These are phyloP conservation scores for Aptenodytes patagonicus DNA, from an alignment of 2,113 vertebrate genomes.

Conservation along the genomic window DNA sequence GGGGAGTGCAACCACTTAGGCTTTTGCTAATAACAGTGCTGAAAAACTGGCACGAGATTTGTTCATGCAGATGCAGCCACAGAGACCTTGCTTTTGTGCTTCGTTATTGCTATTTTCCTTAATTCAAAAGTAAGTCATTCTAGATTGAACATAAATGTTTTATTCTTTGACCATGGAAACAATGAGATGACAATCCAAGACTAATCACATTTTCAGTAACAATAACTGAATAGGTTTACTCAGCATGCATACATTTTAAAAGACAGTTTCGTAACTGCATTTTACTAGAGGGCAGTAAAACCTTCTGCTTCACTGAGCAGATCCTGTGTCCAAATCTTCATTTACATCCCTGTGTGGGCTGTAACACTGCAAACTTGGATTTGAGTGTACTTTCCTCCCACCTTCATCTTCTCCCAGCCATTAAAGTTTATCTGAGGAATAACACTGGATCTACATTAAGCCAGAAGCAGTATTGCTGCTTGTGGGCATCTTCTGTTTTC, in stretches of 20 bases:
- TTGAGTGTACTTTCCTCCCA: constrained; percentile 20
- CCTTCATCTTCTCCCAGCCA: constrained; percentile 43
- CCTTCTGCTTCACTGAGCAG: constrained; percentile 26
- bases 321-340: constrained; percentile 47
- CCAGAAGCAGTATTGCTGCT: background rate
- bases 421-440: constrained; percentile 44
- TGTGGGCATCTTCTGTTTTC: background rate
- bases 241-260: constrained; percentile 26
- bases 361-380: constrained; percentile 46
- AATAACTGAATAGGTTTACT: constrained; percentile 38
- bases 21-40: background rate
- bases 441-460: background rate
- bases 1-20: background rate
- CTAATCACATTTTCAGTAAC: constrained; percentile 29
- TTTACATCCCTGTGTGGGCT: constrained; percentile 42
- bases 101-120: constrained; percentile 1
- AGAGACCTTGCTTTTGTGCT: constrained; percentile 8
- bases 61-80: background rate
- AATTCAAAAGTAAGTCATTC: constrained; percentile 31
- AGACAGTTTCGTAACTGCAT: constrained; percentile 21
- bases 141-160: background rate
- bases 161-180: background rate
- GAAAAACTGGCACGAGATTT: background rate
- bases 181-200: constrained; percentile 33
- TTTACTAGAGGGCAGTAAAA: constrained; percentile 74